Evolutionary conservation across 2,113 vertebrate species (phyloP), one percentile per base, ranked within the genome.

Genomic region (Calyptomena viridis): DNA sequence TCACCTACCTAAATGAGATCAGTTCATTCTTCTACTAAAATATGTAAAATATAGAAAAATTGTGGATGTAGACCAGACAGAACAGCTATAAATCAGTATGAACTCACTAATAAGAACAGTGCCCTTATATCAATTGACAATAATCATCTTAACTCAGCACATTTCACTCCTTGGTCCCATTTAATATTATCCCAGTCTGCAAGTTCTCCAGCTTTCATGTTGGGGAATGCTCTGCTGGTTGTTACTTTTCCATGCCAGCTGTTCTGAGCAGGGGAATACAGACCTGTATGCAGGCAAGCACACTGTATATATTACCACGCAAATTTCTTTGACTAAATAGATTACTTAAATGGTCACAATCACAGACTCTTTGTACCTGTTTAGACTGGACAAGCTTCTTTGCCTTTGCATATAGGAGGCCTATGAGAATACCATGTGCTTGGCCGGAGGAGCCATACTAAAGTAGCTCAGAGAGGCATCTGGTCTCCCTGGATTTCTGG

Each of bases 101-200:
- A 92, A 71, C 49, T 89, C 81, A 87, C 35, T 84, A 90, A 50
- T 64, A 53, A 74, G 24, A 85, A 79, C 33, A 72, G 17, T 40
- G 30, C 60, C 37, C 33, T 87, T 68, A 67, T 53, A 91, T 91
- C 46, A 92, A 77, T 49, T 35, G 56, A 47, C 53, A 75, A 72
- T 90, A 84, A 79, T 87, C 72, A 74, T 42, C 69, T 75, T 75
- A 80, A 67, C 40, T 78, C 53, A 79, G 62, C 58, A 91, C 64
- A 84, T 84, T 30, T 55, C 80, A 44, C 16, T 85, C 27, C 52
- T 74, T 69, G 47, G 55, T 20, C 14, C 5, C 11, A 56, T 56
- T 87, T 82, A 49, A 16, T 82, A 31, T 72, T 85, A 74, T 84
- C 7, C 53, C 62, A 46, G 15, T n/a, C 64, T 96, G 23, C 30